Conservation (phyloP, 2,113 vertebrate genomes). For the Sakesphorus luctuosus region DNA sequence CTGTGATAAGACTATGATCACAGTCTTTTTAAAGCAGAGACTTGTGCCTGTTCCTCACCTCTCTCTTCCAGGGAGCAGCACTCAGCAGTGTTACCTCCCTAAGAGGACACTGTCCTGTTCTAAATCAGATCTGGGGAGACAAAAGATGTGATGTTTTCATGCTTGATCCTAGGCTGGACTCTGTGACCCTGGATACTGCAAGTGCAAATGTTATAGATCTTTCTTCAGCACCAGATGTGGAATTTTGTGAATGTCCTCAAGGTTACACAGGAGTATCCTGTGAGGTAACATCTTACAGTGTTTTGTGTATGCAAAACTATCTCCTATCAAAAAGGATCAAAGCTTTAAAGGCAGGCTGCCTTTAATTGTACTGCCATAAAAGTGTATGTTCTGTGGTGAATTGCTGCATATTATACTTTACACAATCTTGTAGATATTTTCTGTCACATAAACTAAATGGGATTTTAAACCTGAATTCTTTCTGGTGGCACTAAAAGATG, state of each 20-base stretch:
- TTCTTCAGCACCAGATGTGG: constrained; percentile 78
- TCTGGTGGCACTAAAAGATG: not conserved
- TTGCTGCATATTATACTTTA: not conserved
- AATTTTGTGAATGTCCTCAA: constrained; percentile 91
- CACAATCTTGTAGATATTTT: not conserved
- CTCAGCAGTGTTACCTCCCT: not conserved
- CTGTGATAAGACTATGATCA: not conserved
- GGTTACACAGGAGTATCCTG: constrained; percentile 92
- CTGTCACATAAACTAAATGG: not conserved
- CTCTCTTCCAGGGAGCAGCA: not conserved
- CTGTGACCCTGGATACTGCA: constrained; percentile 84
- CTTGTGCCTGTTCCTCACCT: not conserved
- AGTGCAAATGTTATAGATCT: constrained; percentile 73
- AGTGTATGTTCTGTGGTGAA: not conserved
- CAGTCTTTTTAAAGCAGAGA: not conserved
- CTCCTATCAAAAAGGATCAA: not conserved
- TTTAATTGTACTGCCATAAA: not conserved
- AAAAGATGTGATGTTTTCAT: not conserved
- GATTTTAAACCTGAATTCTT: not conserved
- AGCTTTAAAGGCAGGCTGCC: not conserved
- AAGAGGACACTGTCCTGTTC: not conserved
- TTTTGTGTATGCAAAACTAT: not conserved
- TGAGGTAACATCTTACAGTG: constrained; percentile 80
- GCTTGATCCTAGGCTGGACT: constrained; percentile 76
- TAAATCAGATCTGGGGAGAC: not conserved